Evolutionary conservation across 37 sponge, comb jelly and placozoan species (phyloP).

Genomic region (Tethya wilhelma): DNA sequence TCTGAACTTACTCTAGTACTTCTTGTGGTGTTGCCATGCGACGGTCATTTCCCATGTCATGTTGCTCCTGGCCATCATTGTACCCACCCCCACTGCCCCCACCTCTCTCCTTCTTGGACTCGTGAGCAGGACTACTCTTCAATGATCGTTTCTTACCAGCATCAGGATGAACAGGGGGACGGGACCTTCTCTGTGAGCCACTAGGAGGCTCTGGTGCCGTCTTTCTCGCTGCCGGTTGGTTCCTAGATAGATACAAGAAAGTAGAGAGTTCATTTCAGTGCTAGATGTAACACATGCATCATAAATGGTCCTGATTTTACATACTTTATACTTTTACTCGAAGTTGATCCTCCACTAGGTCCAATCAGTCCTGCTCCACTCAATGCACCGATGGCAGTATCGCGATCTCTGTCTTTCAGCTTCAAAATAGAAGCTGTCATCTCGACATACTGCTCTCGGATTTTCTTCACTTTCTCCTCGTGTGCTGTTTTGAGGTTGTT

Average conservation of each 20-base stretch:
- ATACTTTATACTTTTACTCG: background rate
- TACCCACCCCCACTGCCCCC: background rate
- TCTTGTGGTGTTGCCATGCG: conserved; percentile 22
- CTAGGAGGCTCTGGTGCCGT: background rate
- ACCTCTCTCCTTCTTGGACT: background rate
- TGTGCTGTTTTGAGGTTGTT: conserved; percentile 38
- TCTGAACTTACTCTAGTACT: background rate
- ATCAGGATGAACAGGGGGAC: conserved; percentile 25
- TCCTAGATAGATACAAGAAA: background rate
- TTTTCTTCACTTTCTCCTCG: conserved; percentile 46
- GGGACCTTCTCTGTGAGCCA: background rate
- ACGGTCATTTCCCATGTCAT: background rate
- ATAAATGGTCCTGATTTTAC: background rate
- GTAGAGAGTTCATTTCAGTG: too few species aligned
- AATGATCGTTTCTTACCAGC: background rate
- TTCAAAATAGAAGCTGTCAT: conserved; percentile 31
- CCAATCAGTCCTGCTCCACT: background rate
- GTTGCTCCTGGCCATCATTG: background rate
- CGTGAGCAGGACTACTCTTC: background rate
- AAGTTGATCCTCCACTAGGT: too few species aligned
- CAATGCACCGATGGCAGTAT: background rate
- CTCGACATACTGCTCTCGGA: conserved; percentile 52
- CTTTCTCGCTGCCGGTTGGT: background rate
- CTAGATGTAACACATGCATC: too few species aligned
- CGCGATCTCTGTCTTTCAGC: conserved; percentile 2